Evolutionary conservation across 1,140 invertebrate species (phyloP).

Genomic region (Drosophila obscura): DNA sequence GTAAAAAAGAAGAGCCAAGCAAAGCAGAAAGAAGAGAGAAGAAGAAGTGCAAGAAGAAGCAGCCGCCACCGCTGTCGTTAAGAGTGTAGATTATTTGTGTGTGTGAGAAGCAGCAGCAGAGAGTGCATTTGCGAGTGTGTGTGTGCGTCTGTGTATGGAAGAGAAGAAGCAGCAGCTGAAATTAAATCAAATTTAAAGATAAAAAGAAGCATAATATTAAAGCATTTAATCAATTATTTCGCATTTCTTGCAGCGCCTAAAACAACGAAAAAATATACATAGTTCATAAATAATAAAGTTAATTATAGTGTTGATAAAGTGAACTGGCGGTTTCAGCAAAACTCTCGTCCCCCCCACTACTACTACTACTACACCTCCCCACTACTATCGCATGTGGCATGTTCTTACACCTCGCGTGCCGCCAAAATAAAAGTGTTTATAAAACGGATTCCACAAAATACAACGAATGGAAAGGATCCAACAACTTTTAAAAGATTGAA

Average conservation of each 20-base stretch:
- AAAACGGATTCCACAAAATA: constrained; percentile 29
- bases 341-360: too few relatives aligned
- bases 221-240: constrained; percentile 34
- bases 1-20: constrained; percentile 39
- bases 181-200: constrained; percentile 27
- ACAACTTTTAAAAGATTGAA: constrained; percentile 49
- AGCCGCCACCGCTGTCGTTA: constrained; percentile 27
- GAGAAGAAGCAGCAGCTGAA: constrained; percentile 60
- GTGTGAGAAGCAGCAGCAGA: constrained; percentile 4
- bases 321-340: constrained; percentile 42
- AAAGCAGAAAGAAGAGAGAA: constrained; percentile 32
- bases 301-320: constrained; percentile 45
- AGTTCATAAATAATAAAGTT: constrained; percentile 40
- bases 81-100: constrained; percentile 21
- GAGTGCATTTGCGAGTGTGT: constrained; percentile 19
- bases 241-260: constrained; percentile 52
- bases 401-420: constrained; percentile 18
- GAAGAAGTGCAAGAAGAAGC: constrained; percentile 43
- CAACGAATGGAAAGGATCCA: constrained; percentile 63
- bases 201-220: constrained; percentile 19
- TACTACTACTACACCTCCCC: constrained; percentile 2
- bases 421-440: constrained; percentile 30
- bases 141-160: constrained; percentile 36
- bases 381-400: constrained; percentile 29
- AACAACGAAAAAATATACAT: constrained; percentile 38